Percentiles rank a stretch among this genome's conserved stretches.
Conservation (phyloP, 2,797 vertebrate genomes). For the Galaxias olidus region DNA sequence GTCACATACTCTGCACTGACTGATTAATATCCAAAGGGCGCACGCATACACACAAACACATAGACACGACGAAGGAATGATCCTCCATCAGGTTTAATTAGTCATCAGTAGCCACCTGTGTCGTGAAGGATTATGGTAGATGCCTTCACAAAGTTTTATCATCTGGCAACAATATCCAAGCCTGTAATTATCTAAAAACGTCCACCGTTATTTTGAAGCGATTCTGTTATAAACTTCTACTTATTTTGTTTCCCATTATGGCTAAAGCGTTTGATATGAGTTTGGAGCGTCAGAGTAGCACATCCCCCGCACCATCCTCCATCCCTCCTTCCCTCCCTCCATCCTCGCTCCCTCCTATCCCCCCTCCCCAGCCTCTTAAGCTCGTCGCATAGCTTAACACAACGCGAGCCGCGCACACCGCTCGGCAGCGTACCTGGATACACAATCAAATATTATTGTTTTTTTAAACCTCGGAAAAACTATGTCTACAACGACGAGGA, state of each 20-base stretch:
- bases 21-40: background rate
- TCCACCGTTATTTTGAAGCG: conserved; percentile 1
- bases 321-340: conserved; percentile 28
- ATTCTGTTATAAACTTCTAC: too few relatives aligned
- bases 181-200: conserved; percentile 22
- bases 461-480: conserved; percentile 6
- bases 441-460: conserved; percentile 27
- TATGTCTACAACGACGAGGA: conserved; percentile 28
- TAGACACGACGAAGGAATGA: background rate
- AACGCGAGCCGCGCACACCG: conserved; percentile 46
- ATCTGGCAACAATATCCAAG: too few relatives aligned
- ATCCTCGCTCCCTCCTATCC: conserved; percentile 29
- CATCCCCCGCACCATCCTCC: conserved; percentile 28
- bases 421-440: conserved; percentile 63
- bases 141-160: too few relatives aligned
- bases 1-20: conserved; percentile 13
- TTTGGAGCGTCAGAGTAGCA: too few relatives aligned
- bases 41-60: conserved; percentile 3
- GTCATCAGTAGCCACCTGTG: too few relatives aligned
- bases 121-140: too few relatives aligned
- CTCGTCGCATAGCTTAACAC: conserved; percentile 58
- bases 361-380: conserved; percentile 53
- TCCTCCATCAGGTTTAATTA: too few relatives aligned
- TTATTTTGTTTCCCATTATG: too few relatives aligned
- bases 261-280: too few relatives aligned